These are phyloP conservation scores for Temnothorax ravouxi DNA, from an alignment of 2,888 invertebrate species.

Conservation along the genomic window DNA sequence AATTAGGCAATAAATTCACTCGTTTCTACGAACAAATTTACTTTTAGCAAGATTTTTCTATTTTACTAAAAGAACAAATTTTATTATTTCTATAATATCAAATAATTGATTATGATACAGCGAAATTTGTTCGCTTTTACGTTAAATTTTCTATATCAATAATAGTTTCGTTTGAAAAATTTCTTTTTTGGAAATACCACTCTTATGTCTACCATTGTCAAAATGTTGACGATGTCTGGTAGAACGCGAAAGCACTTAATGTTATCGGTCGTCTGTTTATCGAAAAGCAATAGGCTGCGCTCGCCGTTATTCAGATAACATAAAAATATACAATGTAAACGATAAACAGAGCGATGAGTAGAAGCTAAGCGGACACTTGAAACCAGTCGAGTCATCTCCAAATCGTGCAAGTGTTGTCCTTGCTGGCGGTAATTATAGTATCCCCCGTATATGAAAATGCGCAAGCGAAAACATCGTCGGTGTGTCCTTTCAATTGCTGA, in stretches of 20 bases:
- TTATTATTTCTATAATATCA: background rate
- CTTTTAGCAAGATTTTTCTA: background rate
- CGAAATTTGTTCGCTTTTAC: background rate
- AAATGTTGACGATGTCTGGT: background rate
- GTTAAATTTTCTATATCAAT: background rate
- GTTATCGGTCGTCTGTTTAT: constrained; percentile 23
- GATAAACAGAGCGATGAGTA: constrained; percentile 76
- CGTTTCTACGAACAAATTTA: background rate
- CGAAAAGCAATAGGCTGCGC: constrained; percentile 15
- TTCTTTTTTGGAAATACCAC: background rate
- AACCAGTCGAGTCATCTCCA: constrained; percentile 93
- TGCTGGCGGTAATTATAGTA: constrained; percentile 93
- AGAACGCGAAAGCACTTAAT: background rate
- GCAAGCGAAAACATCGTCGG: constrained; percentile 94
- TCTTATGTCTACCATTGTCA: background rate
- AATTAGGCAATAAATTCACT: background rate
- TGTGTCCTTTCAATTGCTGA: constrained; percentile 92
- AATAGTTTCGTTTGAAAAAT: constrained; percentile 6
- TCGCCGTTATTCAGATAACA: constrained; percentile 60
- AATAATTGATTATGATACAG: background rate
- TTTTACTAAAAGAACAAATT: background rate
- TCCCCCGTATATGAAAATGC: constrained; percentile 93
- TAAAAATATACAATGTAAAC: constrained; percentile 79
- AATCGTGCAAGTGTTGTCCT: constrained; percentile 93
- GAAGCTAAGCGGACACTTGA: constrained; percentile 82